Evolutionary conservation across 2,888 invertebrate genomes (phyloP).

Genomic region (Xanthostigma xanthostigma): DNA sequence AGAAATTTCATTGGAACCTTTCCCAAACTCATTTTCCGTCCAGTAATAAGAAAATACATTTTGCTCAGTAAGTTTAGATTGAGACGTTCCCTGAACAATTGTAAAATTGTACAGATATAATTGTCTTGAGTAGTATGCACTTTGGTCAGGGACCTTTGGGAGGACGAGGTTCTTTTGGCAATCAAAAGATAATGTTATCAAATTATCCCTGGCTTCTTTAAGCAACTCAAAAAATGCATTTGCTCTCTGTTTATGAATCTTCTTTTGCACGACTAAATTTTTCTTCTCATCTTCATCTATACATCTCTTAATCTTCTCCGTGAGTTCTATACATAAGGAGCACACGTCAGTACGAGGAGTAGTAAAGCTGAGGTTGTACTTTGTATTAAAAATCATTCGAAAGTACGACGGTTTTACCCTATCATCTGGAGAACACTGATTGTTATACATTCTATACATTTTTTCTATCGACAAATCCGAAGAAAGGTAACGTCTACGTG

Average conservation of each 20-base stretch:
- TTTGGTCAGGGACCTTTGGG: too few species aligned
- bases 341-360: too few species aligned
- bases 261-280: slow-evolving; percentile 10
- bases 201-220: slow-evolving; percentile 9
- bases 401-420: background rate
- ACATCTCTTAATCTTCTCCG: slow-evolving; percentile 12
- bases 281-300: slow-evolving; percentile 11
- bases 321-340: too few species aligned
- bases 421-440: background rate
- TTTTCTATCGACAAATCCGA: too few species aligned
- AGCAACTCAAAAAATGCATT: slow-evolving; percentile 14
- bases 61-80: slow-evolving; percentile 14
- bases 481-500: too few species aligned
- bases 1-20: slow-evolving; percentile 14
- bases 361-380: too few species aligned
- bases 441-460: too few species aligned
- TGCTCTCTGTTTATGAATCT: slow-evolving; percentile 13
- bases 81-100: slow-evolving; percentile 10
- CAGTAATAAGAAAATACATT: too few species aligned
- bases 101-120: slow-evolving; percentile 15
- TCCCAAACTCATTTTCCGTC: slow-evolving; percentile 11
- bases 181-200: slow-evolving; percentile 10
- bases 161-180: too few species aligned
- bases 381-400: too few species aligned
- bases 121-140: slow-evolving; percentile 16